Evolutionary conservation across 2,113 vertebrate species (phyloP), one percentile per base, ranked within the genome.

Genomic region (Melanostigma gelatinosum): DNA sequence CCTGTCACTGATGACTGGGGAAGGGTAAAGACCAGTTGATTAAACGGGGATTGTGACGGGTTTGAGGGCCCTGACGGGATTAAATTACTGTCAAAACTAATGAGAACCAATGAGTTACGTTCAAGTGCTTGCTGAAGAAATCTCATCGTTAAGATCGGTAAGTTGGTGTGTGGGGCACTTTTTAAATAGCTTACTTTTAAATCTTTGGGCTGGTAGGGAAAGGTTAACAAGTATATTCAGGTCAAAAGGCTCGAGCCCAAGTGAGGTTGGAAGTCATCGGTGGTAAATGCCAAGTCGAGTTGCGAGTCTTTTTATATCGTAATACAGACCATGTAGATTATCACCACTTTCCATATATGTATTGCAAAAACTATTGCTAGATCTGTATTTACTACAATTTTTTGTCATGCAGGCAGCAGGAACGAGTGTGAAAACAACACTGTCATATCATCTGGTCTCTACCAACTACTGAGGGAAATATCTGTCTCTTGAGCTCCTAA

Each of bases 81-180:
- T 86, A 89, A 85, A 87, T 86, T 69, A 79, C 89, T 90, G 89
- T 93, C 86, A 78, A 46, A 82, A 85, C 65, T 78, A 88, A 87
- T 85, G 89, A 71, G 69, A 70, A 82, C 20, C 78, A 81, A 85
- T 61, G 8, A 46, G 42, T 34, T 55, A 1, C 24, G 71, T 85
- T 77, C 12, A 22, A 40, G 2, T 16, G 7, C 34, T 76, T 71
- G 38, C 64, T 74, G 13, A 55, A 48, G 8, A 32, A 69, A 77
- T 66, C n/a, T 11, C 3, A 80, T 76, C 66, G 52, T 68, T 87
- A 72, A 83, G 85, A 44, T 69, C n/a, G n/a, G n/a, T 1, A 3
- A 20, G 1, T 50, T 50, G 16, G 22, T 16, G 16, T 7, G 15
- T 50, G 48, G 48, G 6, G 16, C 5, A 18, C 1, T 50, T 50